Conservation (phyloP, 2,113 vertebrate species). For the Gallinago undulata region DNA sequence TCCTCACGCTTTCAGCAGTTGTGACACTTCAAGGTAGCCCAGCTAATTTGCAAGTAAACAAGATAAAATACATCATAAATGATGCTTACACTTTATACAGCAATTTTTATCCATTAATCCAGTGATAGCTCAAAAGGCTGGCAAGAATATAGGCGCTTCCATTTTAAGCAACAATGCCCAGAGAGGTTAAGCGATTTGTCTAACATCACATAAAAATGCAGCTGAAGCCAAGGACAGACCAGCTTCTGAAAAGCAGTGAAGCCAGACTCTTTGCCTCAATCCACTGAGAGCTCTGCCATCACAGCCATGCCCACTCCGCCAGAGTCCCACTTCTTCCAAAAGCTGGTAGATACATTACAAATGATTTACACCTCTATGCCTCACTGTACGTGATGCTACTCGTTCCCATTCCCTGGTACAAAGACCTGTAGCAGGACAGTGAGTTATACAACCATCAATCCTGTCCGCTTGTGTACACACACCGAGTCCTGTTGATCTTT, state of each 20-base stretch:
- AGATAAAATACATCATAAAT: neutral
- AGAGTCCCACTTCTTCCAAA: neutral
- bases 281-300: neutral
- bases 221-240: neutral
- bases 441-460: constrained; percentile 24
- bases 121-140: neutral
- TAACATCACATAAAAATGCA: neutral
- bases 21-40: neutral
- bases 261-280: neutral
- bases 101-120: constrained; percentile 35
- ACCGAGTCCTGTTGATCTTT: neutral
- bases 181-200: constrained; percentile 27
- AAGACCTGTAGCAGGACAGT: neutral
- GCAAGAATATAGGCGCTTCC: neutral
- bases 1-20: neutral
- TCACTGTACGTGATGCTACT: neutral
- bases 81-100: neutral
- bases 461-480: neutral
- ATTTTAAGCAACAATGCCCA: constrained; percentile 30
- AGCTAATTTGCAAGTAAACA: constrained; percentile 10
- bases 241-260: neutral
- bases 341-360: neutral
- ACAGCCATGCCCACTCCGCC: neutral
- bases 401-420: neutral
- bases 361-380: neutral